Evolutionary conservation across 2,888 invertebrate genomes (phyloP), one percentile per base, ranked within the genome.

Genomic region (Aleiodes testaceus): DNA sequence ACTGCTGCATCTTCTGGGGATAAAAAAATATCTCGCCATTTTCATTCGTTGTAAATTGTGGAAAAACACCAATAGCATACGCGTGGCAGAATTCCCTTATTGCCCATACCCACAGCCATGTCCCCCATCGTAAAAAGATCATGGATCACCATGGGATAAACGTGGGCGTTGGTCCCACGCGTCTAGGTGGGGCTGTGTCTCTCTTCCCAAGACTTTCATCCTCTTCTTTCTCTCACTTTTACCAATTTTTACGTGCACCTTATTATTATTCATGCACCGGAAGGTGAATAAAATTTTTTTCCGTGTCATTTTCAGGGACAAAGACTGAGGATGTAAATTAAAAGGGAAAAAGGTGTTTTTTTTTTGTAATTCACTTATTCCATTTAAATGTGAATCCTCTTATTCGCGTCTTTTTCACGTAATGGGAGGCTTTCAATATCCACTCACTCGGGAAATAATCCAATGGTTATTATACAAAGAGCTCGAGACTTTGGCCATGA

Each of bases 81-180:
- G 66, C 61, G 61, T 73, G 78, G 77, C 76, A 69, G 75, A 50
- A 65, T 63, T 66, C 72, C 64, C 67, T 36, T 66, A 67, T 53
- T 69, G 61, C 70, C 70, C 63, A 16, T 59, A 59, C 36, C 59
- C 36, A 59, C 42, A 30, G 59, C 59, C 59, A 11, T 42, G 59
- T 59, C 36, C 9, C 9, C 42, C 4, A n/a, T 16, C 18, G 59
- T 26, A 55, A 55, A 59, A 59, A 59, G 42, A 59, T 59, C 59
- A 42, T 30, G 59, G 42, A 59, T 59, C 78, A 79, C 72, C 74
- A 74, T 75, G 75, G 74, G 75, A 75, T 73, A 78, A 83, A 85
- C 11, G 87, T 87, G 86, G 87, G 87, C 86, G 87, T 87, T 79
- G 85, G 84, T 86, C 87, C 87, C 87, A 87, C 87, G 87, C 87